Base-by-base conservation (phyloP, 2,797 vertebrate genomes). In the Sebastes diploproa region DNA sequence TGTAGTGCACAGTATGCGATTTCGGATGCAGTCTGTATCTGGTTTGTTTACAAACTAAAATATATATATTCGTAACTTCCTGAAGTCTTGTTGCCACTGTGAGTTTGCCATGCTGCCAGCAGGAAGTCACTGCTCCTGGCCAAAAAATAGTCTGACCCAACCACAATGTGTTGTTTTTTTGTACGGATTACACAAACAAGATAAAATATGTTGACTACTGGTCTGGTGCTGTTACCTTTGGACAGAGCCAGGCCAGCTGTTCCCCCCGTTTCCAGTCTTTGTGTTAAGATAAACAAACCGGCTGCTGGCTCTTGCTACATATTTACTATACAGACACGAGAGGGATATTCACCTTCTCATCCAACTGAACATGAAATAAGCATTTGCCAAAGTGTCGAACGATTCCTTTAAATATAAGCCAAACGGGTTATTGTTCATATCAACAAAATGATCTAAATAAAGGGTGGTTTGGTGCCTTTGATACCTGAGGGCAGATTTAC, bases 401-500 rank as follows among this genome's bases (percentile, higher is more conserved):
- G 30, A 30, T 68, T 81, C 22, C 30, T 73, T 77, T 62, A 34
- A 75, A 66, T 25, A 1, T 3, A 75, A 34, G 34, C 38, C 78
- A 4, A 81, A 78, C 52, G 29, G 16, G 6, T 29, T 72, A 42
- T 75, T 72, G 20, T 30, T 72, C 18, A 71, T 50, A 70, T 63
- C 60, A 77, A 59, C 16, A 80, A 69, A 70, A 18, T 9, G 18
- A 84, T 52, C 75, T 55, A 70, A 85, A 68, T 72, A 50, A 77
- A 80, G 32, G 62, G 80, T 69, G 70, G 80, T 73, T 83, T 62
- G 75, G 75, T 86, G 84, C 80, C 46, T 83, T 89, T 87, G 63
- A 91, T 94, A 91, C 94, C 94, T 93, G 94, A 95, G 94, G 91
- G 90, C 80, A 90, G 78, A 89, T 80, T 84, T 72, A 75, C 55